A percentile compares a stretch with the other conserved stretches of the same genome.
These are phyloP conservation scores for Caracal caracal DNA, from an alignment of 2,113 vertebrate genomes.

Conservation along the genomic window DNA sequence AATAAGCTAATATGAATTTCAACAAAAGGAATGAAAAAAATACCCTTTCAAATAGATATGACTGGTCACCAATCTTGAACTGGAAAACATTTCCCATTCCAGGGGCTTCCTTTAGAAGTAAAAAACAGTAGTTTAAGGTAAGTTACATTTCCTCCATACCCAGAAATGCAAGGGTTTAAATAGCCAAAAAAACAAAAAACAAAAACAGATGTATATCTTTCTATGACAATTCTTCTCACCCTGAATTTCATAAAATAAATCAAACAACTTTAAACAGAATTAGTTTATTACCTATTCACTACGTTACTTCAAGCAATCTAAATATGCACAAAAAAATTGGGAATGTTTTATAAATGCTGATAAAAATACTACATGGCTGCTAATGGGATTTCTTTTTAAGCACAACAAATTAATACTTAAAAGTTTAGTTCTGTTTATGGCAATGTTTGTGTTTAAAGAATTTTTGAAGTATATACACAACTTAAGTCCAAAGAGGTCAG, in stretches of 20 bases:
- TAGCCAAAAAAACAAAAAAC: not conserved
- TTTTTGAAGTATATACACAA: slow-evolving; percentile 90
- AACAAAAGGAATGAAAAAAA: slow-evolving; percentile 14
- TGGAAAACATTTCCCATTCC: slow-evolving; percentile 13
- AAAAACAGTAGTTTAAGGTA: not conserved
- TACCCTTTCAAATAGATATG: not conserved
- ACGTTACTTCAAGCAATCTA: slow-evolving; percentile 93
- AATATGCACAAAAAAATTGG: slow-evolving; percentile 97
- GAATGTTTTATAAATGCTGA: slow-evolving; percentile 94
- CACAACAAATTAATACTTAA: slow-evolving; percentile 85
- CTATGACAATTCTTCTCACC: slow-evolving; percentile 44
- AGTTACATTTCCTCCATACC: slow-evolving; percentile 7
- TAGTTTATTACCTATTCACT: slow-evolving; percentile 94
- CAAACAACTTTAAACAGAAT: slow-evolving; percentile 89
- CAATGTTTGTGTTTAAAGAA: slow-evolving; percentile 90
- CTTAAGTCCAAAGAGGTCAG: slow-evolving; percentile 84
- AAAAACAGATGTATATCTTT: not conserved
- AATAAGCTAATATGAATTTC: not conserved
- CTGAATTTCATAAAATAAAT: slow-evolving; percentile 70
- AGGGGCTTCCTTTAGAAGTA: not conserved
- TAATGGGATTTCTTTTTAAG: slow-evolving; percentile 86
- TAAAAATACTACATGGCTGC: slow-evolving; percentile 87
- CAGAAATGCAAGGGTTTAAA: not conserved
- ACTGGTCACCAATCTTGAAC: not conserved
- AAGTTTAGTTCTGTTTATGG: slow-evolving; percentile 92